Evolutionary conservation across 2,888 invertebrate genomes (phyloP), one percentile per base, ranked within the genome.

Genomic region (Idaea biselata): DNA sequence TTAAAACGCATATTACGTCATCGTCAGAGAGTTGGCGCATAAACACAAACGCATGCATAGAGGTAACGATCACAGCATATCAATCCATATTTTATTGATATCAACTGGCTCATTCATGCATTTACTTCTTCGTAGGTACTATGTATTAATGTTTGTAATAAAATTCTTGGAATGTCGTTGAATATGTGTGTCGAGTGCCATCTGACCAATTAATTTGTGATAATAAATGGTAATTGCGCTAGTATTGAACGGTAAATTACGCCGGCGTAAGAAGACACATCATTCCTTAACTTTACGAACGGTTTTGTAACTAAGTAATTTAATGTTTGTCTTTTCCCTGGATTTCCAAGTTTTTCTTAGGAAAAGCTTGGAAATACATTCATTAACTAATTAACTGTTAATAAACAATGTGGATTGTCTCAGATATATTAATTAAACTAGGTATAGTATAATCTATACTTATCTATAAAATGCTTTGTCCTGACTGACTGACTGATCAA

Each of bases 1-100:
- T 70, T 68, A 62, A 70, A 68, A 68, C 65, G 60, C 66, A 57
- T 58, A 63, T 68, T 70, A 68, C 70, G 72, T 72, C 68, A 71
- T 66, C 70, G 72, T 72, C 68, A 71, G 62, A 65, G 44, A 44
- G 53, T 59, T 68, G 65, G 61, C 62, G 62, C 67, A 63, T 64
- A 68, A 68, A 68, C 68, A 67, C 18, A 66, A 68, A 64, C 63
- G 64, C 63, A 66, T 5, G 25, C 25, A 25, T 25, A 25, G 25
- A 25, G 25, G 25, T 60, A 63, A 64, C 62, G 69, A 54, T 64
- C 68, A 66, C 64, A 67, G 63, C 64, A 63, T 58, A 61, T 67
- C 65, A 60, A 69, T 65, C 67, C 65, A 64, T 56, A 56, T 16
- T 56, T 56, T 67, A 69, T 66, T 66, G 61, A 68, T 67, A 63